Evolutionary conservation across 2,797 vertebrate species (phyloP), one percentile per base, ranked within the genome.

Genomic region (Anisognathus igniventris): DNA sequence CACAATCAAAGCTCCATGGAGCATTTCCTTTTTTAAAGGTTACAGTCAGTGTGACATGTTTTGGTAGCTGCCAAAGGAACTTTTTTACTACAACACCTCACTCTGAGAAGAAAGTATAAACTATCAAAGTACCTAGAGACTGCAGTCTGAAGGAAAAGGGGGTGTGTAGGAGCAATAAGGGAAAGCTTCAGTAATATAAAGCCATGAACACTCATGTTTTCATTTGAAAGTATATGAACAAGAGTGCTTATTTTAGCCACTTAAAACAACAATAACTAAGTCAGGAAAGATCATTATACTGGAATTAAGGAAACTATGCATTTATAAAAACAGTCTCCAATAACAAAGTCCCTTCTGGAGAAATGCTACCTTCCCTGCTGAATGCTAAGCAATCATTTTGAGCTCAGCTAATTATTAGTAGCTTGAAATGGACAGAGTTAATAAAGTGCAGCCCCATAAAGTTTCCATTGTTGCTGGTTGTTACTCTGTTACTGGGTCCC

Each of bases 1-100:
- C 74, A 77, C 57, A 95, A 96, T 82, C 48, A 95, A 94, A 96
- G 51, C 79, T 93, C 77, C 84, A 94, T 40, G 65, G 75, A 96
- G 57, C 72, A 72, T 97, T 97, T 96, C 48, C 62, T 82, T 95
- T 96, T 93, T 79, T 92, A 97, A 96, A 95, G 88, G 68, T 96
- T 96, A 85, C 25, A 88, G 62, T 85, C 68, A 91, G 65, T 54
- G 90, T 86, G 94, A 95, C 87, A 94, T 80, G 45, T 61, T 91
- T 80, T 84, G 68, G 64, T 96, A 95, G 87, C 50, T 91, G 77
- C 56, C 66, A 86, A 96, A 97, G 40, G 68, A 97, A 51, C 44
- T 75, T 93, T 96, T 92, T 83, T 94, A 44, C 33, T 70, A 60
- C 39, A 90, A 19, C 67, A 83, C 64, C 92, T 97, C 84, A 73